Evolutionary conservation across 2,113 vertebrate genomes (phyloP).

Genomic region (Myotis lucifugus): DNA sequence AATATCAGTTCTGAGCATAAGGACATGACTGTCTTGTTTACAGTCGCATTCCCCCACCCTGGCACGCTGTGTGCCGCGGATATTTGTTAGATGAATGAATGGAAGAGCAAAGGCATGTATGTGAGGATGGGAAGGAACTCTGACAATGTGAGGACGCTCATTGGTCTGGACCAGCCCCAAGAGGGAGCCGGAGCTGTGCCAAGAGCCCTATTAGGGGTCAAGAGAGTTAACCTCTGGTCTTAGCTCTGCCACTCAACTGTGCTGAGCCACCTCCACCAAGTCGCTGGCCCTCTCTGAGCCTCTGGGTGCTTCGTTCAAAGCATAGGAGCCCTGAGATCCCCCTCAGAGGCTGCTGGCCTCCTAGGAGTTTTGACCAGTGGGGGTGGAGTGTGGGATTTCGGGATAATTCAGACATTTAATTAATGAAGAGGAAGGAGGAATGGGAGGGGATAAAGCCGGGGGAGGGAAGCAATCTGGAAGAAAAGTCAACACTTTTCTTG

Average conservation of each 20-base stretch:
- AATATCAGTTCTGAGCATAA: background rate
- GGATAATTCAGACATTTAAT: slow-evolving; percentile 63
- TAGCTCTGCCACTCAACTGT: background rate
- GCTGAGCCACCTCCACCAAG: background rate
- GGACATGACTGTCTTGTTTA: background rate
- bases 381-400: slow-evolving; percentile 51
- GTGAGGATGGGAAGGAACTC: background rate
- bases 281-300: background rate
- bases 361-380: background rate
- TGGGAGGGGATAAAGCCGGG: background rate
- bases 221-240: slow-evolving; percentile 24
- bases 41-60: background rate
- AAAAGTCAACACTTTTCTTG: background rate
- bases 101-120: background rate
- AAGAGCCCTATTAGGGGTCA: background rate
- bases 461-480: background rate
- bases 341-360: slow-evolving; percentile 20
- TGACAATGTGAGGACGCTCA: slow-evolving; percentile 10
- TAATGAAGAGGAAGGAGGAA: slow-evolving; percentile 58
- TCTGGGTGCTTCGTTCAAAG: background rate
- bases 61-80: background rate
- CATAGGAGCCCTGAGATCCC: background rate
- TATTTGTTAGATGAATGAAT: slow-evolving; percentile 26
- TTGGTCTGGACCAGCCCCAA: background rate
- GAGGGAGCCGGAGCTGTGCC: background rate